Evolutionary conservation across 2,113 vertebrate genomes (phyloP), one percentile per base, ranked within the genome.

Genomic region (Ascaphus truei): DNA sequence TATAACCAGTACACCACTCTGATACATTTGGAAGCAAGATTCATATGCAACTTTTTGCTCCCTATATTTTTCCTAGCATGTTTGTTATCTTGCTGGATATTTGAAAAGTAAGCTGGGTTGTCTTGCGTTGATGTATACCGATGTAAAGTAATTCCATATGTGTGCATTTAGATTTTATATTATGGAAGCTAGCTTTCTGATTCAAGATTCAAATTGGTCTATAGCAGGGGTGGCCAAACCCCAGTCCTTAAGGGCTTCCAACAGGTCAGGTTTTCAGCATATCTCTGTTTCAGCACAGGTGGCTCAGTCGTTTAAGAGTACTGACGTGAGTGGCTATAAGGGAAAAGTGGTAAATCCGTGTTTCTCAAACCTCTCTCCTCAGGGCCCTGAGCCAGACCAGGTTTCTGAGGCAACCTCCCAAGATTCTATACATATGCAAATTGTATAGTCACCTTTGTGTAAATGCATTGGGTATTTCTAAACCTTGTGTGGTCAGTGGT

Each of bases 111-210:
- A 26, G 30, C 48, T 31, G 39, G 59, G 45, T 45, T 62, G 59
- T 47, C 29, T 48, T 62, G 59, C 45, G 39, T 47, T 48, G 59
- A 47, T 62, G 59, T 62, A 62, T 62, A 62, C 43, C 59, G 25
- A 47, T 29, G 26, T 20, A 47, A 62, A 62, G 48, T 18, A 43
- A 43, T 62, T 48, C 59, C 59, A 62, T 62, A 62, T 62, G 59
- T 62, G n/a, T n/a, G n/a, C n/a, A n/a, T n/a, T n/a, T n/a, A n/a
- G n/a, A n/a, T n/a, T 20, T 20, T 61, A 31, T 26, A 31, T 61
- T 61, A 47, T 20, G 18, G 41, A 48, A 41, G 39, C 48, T 62
- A 47, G 41, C 12, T 20, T 31, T 62, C 41, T 47, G 59, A 48
- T 62, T 62, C 59, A 7, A 31, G 39, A 62, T 62, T 62, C 41